These are phyloP conservation scores for Pelmatolapia mariae DNA, from an alignment of 2,113 vertebrate genomes.

Conservation along the genomic window DNA sequence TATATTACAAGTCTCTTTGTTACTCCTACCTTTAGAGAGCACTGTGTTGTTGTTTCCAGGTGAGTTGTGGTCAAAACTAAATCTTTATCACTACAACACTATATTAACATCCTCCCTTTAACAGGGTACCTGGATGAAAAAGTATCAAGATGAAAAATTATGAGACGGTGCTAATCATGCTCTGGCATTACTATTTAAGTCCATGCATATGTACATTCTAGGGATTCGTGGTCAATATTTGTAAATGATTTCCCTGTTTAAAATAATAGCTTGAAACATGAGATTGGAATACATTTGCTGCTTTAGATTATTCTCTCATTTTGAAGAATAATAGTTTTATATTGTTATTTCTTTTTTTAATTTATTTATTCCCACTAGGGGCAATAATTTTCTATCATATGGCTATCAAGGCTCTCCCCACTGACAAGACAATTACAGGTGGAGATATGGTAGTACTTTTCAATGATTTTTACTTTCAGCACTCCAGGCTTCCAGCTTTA, in stretches of 20 bases:
- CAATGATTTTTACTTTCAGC: background rate
- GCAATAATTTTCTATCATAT: constrained; percentile 77
- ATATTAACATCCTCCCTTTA: background rate
- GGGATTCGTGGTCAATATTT: background rate
- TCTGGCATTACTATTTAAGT: background rate
- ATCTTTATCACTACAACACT: background rate
- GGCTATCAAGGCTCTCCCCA: constrained; percentile 86
- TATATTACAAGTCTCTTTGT: background rate
- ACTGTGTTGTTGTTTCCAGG: rapidly evolving
- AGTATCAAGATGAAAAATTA: background rate
- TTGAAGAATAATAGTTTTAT: background rate
- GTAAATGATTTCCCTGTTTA: background rate
- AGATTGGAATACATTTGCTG: background rate
- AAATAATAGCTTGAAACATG: background rate
- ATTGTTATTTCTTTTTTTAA: background rate
- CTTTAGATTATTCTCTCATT: background rate
- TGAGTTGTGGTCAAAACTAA: background rate
- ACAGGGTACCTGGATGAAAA: background rate
- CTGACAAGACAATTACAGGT: constrained; percentile 79
- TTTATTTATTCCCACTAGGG: constrained; percentile 54
- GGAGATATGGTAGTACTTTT: constrained; percentile 80
- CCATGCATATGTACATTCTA: background rate
- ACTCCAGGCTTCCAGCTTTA: background rate
- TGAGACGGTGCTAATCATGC: background rate
- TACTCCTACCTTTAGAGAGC: background rate